A percentile compares a stretch with the other conserved stretches of the same genome.
These are phyloP conservation scores for Chlorops oryzae DNA, from an alignment of 1,140 invertebrate genomes.

Conservation along the genomic window DNA sequence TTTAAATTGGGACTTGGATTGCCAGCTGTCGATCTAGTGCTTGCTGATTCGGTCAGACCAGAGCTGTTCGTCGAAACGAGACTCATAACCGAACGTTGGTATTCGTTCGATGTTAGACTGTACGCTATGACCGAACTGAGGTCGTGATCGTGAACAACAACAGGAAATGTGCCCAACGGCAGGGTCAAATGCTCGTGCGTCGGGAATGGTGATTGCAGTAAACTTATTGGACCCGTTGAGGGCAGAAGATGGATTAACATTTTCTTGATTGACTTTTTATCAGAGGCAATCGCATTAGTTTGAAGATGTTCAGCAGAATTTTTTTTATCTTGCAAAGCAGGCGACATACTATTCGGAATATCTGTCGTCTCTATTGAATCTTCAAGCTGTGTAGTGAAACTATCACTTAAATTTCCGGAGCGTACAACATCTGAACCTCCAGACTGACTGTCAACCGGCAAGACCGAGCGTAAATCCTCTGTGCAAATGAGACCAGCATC, in stretches of 20 bases:
- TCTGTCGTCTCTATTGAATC: slow-evolving; percentile 14
- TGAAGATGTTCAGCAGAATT: slow-evolving; percentile 30
- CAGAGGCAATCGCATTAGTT: slow-evolving; percentile 24
- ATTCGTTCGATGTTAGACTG: slow-evolving; percentile 66
- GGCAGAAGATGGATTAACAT: slow-evolving; percentile 64
- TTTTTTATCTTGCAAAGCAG: slow-evolving; percentile 22
- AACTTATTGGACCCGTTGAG: slow-evolving; percentile 48
- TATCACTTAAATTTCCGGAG: no score
- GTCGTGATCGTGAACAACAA: slow-evolving; percentile 78
- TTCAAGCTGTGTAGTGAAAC: no score
- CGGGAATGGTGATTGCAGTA: slow-evolving; percentile 56
- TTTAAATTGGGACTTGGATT: slow-evolving; percentile 33
- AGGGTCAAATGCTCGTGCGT: slow-evolving; percentile 61
- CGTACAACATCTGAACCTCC: neutral
- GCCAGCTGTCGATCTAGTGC: neutral
- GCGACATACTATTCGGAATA: neutral
- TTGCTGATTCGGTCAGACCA: slow-evolving; percentile 4
- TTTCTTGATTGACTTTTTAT: slow-evolving; percentile 64
- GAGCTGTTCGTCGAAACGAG: slow-evolving; percentile 2
- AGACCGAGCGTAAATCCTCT: slow-evolving; percentile 30
- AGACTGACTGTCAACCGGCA: slow-evolving; percentile 5
- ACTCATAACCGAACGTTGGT: slow-evolving; percentile 56
- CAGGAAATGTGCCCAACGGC: slow-evolving; percentile 56
- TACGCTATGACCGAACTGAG: slow-evolving; percentile 87
- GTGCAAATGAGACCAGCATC: slow-evolving; percentile 42